Conservation (phyloP, 2,113 vertebrate genomes). For the Ancistrus triradiatus region DNA sequence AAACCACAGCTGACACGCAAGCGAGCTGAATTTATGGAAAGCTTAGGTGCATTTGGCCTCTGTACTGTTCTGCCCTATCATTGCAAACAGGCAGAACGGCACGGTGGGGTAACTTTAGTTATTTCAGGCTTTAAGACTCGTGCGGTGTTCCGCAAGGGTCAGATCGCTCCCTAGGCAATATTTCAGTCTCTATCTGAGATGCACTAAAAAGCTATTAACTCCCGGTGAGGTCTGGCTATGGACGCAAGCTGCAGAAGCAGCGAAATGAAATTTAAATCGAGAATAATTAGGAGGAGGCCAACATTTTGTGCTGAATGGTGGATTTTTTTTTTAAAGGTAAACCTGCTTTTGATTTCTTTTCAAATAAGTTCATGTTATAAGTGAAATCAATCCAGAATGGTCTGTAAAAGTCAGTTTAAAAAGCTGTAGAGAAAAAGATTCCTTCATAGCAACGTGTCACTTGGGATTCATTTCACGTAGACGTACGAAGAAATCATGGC, state of each 20-base stretch:
- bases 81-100: no score
- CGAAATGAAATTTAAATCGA: neutral
- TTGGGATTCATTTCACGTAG: no score
- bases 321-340: no score
- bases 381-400: no score
- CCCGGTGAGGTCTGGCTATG: neutral
- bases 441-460: no score
- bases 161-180: neutral
- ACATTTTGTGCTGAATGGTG: neutral
- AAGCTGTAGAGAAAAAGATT: no score
- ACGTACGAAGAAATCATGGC: no score
- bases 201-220: neutral
- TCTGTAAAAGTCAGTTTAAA: no score
- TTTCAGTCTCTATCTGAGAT: neutral
- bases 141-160: neutral
- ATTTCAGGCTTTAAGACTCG: slow-evolving; percentile 5
- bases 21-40: slow-evolving; percentile 24
- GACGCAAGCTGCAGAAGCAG: slow-evolving; percentile 2
- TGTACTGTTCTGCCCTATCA: no score
- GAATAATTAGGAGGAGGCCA: neutral
- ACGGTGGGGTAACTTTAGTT: no score
- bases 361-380: no score
- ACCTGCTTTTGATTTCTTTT: no score
- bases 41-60: slow-evolving; percentile 12
- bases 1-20: slow-evolving; percentile 26